phyloP scores from a whole-genome alignment of 2,888 invertebrate genomes.

The Panzeria rudis region DNA sequence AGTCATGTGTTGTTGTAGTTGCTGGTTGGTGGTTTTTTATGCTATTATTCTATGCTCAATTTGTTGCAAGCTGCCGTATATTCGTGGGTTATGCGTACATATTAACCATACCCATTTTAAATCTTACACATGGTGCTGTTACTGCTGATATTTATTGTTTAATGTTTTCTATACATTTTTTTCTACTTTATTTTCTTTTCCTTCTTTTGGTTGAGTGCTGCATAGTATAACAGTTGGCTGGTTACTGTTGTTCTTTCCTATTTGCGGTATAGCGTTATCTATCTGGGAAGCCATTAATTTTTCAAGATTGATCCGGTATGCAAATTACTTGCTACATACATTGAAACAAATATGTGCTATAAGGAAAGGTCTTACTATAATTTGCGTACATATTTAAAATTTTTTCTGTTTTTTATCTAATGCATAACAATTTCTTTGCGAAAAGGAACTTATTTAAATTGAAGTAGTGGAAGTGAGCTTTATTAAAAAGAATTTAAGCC shows the following conservation, averaged over 20 bases:
- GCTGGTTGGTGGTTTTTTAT: conserved; percentile 16
- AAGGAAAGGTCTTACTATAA: conserved; percentile 12
- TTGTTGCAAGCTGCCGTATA: conserved; percentile 43
- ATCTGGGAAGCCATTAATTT: conserved; percentile 82
- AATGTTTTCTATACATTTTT: conserved; percentile 1
- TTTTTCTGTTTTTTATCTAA: conserved; percentile 24
- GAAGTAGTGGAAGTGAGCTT: neutral
- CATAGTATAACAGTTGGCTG: conserved; percentile 41
- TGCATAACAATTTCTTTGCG: conserved; percentile 5
- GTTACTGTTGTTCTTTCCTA: conserved; percentile 63
- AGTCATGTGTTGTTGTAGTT: conserved; percentile 39
- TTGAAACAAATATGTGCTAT: neutral
- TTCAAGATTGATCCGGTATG: conserved; percentile 83
- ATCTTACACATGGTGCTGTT: conserved; percentile 49
- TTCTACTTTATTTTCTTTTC: conserved; percentile 19
- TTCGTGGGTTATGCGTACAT: conserved; percentile 45
- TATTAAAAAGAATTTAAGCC: conserved; percentile 24
- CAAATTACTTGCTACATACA: conserved; percentile 78
- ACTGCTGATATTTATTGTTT: conserved; percentile 37
- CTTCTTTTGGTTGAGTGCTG: conserved; percentile 32
- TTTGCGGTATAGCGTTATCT: conserved; percentile 80
- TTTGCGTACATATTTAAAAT: conserved; percentile 38
- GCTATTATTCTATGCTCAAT: conserved; percentile 43
- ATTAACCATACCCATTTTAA: neutral
- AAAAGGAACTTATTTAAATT: conserved; percentile 15